phyloP scores from a whole-genome alignment of 2,113 vertebrate species.

The Egretta garzetta region DNA sequence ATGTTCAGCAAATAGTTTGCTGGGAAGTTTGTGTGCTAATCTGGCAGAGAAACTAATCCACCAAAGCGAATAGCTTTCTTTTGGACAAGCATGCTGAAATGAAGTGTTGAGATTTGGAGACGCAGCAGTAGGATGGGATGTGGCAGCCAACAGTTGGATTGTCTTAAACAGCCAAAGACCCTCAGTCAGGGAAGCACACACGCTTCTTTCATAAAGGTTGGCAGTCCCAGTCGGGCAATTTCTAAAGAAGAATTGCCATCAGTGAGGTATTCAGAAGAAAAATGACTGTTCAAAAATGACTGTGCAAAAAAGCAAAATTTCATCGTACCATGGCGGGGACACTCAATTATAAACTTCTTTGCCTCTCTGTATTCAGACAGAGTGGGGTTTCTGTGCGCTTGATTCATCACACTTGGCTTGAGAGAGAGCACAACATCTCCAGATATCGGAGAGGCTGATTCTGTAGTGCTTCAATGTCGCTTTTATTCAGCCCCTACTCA shows the following conservation, averaged over 20 bases:
- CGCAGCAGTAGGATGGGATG: neutral
- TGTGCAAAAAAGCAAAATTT: conserved; percentile 60
- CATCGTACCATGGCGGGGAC: neutral
- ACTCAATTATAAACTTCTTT: conserved; percentile 55
- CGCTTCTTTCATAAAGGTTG: conserved; percentile 35
- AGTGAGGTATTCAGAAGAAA: conserved; percentile 50
- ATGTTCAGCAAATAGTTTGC: neutral
- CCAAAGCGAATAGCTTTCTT: neutral
- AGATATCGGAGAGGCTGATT: conserved; percentile 53
- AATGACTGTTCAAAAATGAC: conserved; percentile 62
- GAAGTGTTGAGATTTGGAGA: conserved; percentile 8
- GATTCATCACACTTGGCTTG: conserved; percentile 66
- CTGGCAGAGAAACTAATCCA: neutral
- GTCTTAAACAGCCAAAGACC: conserved; percentile 34
- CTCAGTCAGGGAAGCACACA: conserved; percentile 56
- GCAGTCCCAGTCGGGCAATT: conserved; percentile 6
- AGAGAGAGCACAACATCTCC: conserved; percentile 62
- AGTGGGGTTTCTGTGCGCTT: conserved; percentile 23
- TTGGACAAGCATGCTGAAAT: neutral
- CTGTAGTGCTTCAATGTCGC: conserved; percentile 55
- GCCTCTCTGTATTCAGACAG: conserved; percentile 57
- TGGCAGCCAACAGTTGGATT: conserved; percentile 52
- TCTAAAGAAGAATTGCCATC: conserved; percentile 55
- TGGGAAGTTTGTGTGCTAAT: neutral
- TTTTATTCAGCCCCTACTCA: conserved; percentile 49